Evolutionary conservation across 2,797 vertebrate genomes (phyloP), one percentile per base, ranked within the genome.

Genomic region (Pipistrellus kuhlii): DNA sequence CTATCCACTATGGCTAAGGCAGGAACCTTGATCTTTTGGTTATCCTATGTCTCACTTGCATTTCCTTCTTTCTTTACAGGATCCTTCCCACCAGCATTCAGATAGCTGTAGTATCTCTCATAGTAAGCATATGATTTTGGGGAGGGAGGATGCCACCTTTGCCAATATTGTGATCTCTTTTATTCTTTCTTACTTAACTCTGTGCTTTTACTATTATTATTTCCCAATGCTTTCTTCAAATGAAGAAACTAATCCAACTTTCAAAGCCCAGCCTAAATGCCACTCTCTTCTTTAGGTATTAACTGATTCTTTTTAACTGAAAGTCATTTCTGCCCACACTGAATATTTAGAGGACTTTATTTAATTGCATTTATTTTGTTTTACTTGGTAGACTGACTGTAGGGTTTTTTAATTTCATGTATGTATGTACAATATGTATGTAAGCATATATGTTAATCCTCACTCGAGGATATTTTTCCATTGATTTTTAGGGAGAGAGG

Each of bases 231-330:
- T 92, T 18, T 90, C 51, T 93, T 95, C 13, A 85, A 64, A 51
- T 68, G 55, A 57, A 83, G 71, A 94, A 84, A 94, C 41, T 84
- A 78, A 62, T 21, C 30, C 59, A 88, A 75, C 66, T 91, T 90
- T 91, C 35, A 88, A 96, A 93, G 12, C 41, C 48, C 17, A 53
- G 30, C 30, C 59, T 78, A 68, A 93, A 80, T 78, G 80, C 13
- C 41, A n/a, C 18, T 62, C 76, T 85, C 20, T 86, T 15, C 7
- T 86, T 87, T 21, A 84, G 46, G 32, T 64, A 23, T 69, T 87
- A 68, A 44, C 57, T 75, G n/a, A 51, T 69, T 85, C 7, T 90
- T 27, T 93, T 83, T 75, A 59, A 17, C 32, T 30, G 21, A 78
- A 90, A 89, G 25, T 83, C 18, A 23, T 77, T 83, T 86, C 25